These are phyloP conservation scores for Lasioglossum calceatum DNA, from an alignment of 2,888 invertebrate genomes.

Conservation along the genomic window DNA sequence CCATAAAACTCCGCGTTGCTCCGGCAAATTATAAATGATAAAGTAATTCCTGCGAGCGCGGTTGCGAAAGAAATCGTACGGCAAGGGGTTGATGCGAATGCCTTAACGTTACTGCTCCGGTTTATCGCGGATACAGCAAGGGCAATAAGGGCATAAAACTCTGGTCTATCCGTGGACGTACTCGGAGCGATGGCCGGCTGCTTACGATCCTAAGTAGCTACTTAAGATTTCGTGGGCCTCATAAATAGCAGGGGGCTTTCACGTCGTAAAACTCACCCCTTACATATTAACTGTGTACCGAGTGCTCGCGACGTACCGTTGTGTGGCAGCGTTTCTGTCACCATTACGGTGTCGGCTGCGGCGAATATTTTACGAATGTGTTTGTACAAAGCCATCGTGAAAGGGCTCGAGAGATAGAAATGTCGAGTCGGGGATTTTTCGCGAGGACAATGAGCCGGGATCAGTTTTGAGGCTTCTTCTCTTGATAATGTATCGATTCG, in stretches of 20 bases:
- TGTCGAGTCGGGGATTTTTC: background rate
- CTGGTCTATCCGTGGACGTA: background rate
- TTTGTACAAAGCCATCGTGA: background rate
- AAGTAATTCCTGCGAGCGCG: background rate
- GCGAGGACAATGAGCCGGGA: background rate
- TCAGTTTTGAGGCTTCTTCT: background rate
- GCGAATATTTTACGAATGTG: constrained; percentile 5
- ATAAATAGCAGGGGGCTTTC: constrained; percentile 3
- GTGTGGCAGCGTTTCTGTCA: background rate
- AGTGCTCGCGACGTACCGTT: background rate
- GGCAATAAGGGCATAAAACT: background rate
- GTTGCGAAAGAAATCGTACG: background rate
- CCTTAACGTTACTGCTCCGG: background rate
- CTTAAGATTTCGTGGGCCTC: constrained; percentile 12
- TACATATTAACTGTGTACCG: constrained; percentile 9
- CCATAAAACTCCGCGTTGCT: background rate
- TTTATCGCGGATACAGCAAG: background rate
- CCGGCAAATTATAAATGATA: background rate
- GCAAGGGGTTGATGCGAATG: background rate
- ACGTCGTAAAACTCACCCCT: constrained; percentile 8
- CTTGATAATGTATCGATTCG: background rate
- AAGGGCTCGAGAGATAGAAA: background rate
- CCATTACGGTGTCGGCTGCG: background rate
- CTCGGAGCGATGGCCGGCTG: background rate
- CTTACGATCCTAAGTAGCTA: constrained; percentile 1